These are phyloP conservation scores for Aleiodes testaceus DNA, from an alignment of 2,888 invertebrate species.

Conservation along the genomic window DNA sequence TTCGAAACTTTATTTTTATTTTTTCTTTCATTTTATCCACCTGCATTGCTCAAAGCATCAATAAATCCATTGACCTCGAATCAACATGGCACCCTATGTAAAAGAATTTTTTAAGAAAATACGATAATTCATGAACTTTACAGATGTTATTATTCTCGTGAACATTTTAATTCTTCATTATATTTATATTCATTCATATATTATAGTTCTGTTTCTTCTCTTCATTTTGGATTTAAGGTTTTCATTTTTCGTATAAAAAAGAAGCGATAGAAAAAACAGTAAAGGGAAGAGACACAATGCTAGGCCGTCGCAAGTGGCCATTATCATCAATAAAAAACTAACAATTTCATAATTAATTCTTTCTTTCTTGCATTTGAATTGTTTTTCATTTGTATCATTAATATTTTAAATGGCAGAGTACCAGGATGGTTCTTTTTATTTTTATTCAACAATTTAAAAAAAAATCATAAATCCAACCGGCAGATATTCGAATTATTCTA, in stretches of 20 bases:
- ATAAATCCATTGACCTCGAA: slow-evolving; percentile 48
- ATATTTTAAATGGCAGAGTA: slow-evolving; percentile 16
- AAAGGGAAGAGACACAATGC: slow-evolving; percentile 47
- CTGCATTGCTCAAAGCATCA: slow-evolving; percentile 44
- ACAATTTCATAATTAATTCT: slow-evolving; percentile 10
- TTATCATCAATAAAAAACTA: slow-evolving; percentile 12
- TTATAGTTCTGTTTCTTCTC: slow-evolving; percentile 21
- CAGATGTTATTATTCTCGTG: slow-evolving; percentile 3
- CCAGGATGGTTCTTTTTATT: slow-evolving; percentile 37
- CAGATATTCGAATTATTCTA: slow-evolving; percentile 1
- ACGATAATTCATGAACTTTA: slow-evolving; percentile 55
- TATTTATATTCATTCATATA: too few species aligned
- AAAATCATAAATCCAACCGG: slow-evolving; percentile 29
- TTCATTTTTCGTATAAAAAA: slow-evolving; percentile 49
- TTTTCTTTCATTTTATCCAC: slow-evolving; percentile 40
- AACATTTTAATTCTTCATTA: slow-evolving; percentile 23
- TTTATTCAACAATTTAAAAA: slow-evolving; percentile 41
- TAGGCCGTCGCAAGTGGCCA: slow-evolving; percentile 52
- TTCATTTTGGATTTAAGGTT: slow-evolving; percentile 21
- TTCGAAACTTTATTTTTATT: slow-evolving; percentile 35
- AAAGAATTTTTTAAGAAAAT: slow-evolving; percentile 62
- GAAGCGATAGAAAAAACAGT: slow-evolving; percentile 51
- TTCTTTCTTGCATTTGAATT: slow-evolving; percentile 24
- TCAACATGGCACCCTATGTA: slow-evolving; percentile 65
- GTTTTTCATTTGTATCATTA: slow-evolving; percentile 19